These are phyloP conservation scores for Nannospalax galili DNA, from an alignment of 2,113 vertebrate genomes.

Conservation along the genomic window DNA sequence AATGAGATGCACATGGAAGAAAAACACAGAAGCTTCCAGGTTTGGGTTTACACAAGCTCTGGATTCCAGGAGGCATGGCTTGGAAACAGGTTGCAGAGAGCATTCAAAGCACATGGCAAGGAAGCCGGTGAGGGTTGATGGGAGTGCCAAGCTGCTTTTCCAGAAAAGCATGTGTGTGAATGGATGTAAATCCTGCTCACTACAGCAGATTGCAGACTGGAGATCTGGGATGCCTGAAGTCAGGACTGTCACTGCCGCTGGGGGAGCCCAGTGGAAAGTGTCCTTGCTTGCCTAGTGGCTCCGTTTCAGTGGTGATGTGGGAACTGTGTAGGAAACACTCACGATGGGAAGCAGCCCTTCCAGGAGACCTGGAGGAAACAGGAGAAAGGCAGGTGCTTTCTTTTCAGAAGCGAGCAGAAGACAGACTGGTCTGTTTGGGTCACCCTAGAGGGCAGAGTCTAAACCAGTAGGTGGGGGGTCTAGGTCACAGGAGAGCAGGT, in stretches of 20 bases:
- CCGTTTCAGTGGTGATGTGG: accelerated
- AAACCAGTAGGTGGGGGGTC: no score
- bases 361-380: not conserved
- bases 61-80: not conserved
- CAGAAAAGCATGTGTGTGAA: not conserved
- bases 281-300: not conserved
- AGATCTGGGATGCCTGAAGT: accelerated
- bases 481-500: not conserved
- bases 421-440: not conserved
- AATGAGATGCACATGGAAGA: not conserved
- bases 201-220: not conserved
- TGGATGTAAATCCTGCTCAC: accelerated
- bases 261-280: not conserved
- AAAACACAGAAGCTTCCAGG: not conserved
- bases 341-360: not conserved
- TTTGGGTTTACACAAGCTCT: not conserved
- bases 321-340: not conserved
- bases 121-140: not conserved
- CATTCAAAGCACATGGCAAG: not conserved
- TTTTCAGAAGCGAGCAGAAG: not conserved
- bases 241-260: accelerated
- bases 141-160: not conserved
- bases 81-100: not conserved
- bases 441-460: not conserved
- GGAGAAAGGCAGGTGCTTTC: not conserved